Conservation (phyloP, 2,888 invertebrate species). For the Gisinianus flammeolus region DNA sequence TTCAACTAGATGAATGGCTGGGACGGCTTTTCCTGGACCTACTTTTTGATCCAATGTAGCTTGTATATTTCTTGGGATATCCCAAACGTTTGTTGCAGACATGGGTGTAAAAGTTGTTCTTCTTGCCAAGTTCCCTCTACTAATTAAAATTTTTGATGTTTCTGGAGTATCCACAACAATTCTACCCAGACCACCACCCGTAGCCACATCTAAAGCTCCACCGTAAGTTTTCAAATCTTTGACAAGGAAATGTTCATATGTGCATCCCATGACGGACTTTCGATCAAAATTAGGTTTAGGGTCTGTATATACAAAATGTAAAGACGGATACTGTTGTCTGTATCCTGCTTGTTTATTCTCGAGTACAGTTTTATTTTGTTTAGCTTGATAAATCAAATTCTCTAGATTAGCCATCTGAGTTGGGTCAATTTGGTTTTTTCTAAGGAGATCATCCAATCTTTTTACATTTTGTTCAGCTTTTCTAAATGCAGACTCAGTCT, state of each 20-base stretch:
- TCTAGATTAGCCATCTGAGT: conserved; percentile 46
- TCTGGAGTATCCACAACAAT: conserved; percentile 38
- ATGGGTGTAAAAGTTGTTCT: conserved; percentile 47
- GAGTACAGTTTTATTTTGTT: conserved; percentile 29
- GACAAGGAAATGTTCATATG: conserved; percentile 38
- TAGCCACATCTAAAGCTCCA: conserved; percentile 39
- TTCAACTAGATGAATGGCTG: conserved; percentile 79
- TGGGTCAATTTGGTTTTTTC: conserved; percentile 43
- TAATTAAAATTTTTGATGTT: conserved; percentile 38
- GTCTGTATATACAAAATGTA: conserved; percentile 76
- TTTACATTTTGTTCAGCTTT: conserved; percentile 41
- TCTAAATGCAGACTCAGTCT: conserved; percentile 46
- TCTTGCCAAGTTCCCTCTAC: conserved; percentile 34
- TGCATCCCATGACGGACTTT: conserved; percentile 64
- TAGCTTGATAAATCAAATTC: conserved; percentile 32
- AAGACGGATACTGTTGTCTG: conserved; percentile 58
- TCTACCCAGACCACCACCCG: conserved; percentile 28
- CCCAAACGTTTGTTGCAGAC: conserved; percentile 33
- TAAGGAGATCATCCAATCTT: conserved; percentile 26
- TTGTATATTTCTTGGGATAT: conserved; percentile 37
- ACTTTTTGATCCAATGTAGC: conserved; percentile 65
- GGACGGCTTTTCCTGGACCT: conserved; percentile 79
- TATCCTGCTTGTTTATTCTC: conserved; percentile 32
- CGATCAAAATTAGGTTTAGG: conserved; percentile 77
- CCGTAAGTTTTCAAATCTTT: conserved; percentile 34